Base-by-base conservation (phyloP, 2,113 vertebrate species). In the Pangasianodon hypophthalmus region DNA sequence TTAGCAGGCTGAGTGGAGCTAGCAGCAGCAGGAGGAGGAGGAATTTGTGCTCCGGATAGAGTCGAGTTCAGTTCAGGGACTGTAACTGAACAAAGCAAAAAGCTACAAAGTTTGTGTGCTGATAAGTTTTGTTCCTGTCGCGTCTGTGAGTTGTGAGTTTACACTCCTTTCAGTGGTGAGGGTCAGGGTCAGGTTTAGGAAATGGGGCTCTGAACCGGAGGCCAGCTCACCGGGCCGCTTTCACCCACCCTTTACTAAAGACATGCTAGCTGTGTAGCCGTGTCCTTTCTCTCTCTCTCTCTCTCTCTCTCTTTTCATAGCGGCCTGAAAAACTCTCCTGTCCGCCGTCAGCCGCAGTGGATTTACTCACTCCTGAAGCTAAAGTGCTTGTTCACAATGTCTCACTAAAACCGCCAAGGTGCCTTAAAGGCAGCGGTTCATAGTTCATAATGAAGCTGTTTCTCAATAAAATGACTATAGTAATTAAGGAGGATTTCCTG, bases 211-310 rank as follows among this genome's bases (percentile, higher is more conserved):
- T 56, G 54, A 48, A 13, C 82, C n/a, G 26, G 54, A 92, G 91
- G 85, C 89, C 90, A 83, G 24, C 82, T 91, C 89, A 88, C 81
- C 80, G 89, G 91, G 89, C 92, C 92, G 84, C 87, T 37, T 21
- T 73, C 77, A 90, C 82, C 90, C 87, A 46, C 83, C 88, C 71
- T 73, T 60, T 29, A 81, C 16, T 14, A 86, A 18, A 77, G 73
- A 79, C 52, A 1, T 52, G 46, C 16, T 58, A 11, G 50, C 21
- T 24, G 29, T 9, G 32, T 37, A 37, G 37, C 37, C 37, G 37
- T 37, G 37, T 37, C 37, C 37, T 9, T 4, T 58, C 52, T 82
- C 21, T 46, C 13, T 9, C 9, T 58, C 52, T 82, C 21, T 46
- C 13, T 56, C 18, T 46, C 37, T 56, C 54, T 56, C 13, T 13